phyloP scores from a whole-genome alignment of 2,888 invertebrate species.

The Drosophila niveifrons region DNA sequence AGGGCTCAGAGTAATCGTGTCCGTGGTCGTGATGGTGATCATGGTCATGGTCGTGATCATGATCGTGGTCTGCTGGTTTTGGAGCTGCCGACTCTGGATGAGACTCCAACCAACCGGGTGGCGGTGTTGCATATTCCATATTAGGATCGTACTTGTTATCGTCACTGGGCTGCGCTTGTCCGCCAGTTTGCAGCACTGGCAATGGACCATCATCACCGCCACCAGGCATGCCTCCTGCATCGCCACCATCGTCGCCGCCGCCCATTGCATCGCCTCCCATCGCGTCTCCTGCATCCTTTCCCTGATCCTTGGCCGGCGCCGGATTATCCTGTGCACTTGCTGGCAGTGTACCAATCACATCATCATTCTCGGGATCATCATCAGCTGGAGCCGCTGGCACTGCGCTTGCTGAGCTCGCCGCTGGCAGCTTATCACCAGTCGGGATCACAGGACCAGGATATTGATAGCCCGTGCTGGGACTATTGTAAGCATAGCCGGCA shows the following conservation, averaged over 20 bases:
- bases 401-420: constrained; percentile 69
- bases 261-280: constrained; percentile 8
- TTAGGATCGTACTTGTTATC: constrained; percentile 76
- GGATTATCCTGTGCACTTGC: constrained; percentile 77
- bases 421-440: constrained; percentile 65
- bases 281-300: constrained; percentile 37
- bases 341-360: constrained; percentile 76
- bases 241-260: constrained; percentile 7
- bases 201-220: constrained; percentile 33
- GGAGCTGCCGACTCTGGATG: constrained; percentile 74
- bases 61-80: constrained; percentile 67
- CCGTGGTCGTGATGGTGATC: constrained; percentile 43
- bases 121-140: constrained; percentile 84
- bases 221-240: constrained; percentile 9
- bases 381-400: constrained; percentile 38
- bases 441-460: constrained; percentile 57
- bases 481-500: constrained; percentile 61
- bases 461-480: constrained; percentile 61
- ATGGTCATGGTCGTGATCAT: constrained; percentile 56
- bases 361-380: constrained; percentile 66
- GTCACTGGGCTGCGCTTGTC: constrained; percentile 45
- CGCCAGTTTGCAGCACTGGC: constrained; percentile 52
- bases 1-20: constrained; percentile 59
- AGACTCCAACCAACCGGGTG: constrained; percentile 82
- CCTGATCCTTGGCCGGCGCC: constrained; percentile 49